Evolutionary conservation across 2,797 vertebrate genomes (phyloP).

Genomic region (Fistularia tabacaria): DNA sequence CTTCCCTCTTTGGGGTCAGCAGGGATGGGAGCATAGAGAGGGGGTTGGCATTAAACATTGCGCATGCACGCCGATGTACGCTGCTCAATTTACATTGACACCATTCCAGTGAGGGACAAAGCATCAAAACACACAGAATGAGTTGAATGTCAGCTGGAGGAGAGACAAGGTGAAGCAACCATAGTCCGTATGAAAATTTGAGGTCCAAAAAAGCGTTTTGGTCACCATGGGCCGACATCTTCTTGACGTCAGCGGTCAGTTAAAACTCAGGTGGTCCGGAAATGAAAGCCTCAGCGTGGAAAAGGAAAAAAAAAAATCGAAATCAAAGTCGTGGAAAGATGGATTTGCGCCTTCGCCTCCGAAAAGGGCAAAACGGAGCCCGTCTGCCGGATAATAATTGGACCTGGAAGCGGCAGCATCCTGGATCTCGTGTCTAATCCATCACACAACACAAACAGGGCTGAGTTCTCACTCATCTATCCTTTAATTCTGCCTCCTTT

Average conservation of each 20-base stretch:
- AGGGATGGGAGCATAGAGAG: background rate
- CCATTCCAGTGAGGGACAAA: slow-evolving; percentile 14
- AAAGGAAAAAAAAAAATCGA: slow-evolving; percentile 26
- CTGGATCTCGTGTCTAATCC: slow-evolving; percentile 15
- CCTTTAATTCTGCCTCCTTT: slow-evolving; percentile 22
- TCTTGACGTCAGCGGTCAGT: slow-evolving; percentile 32
- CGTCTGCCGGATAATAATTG: slow-evolving; percentile 24
- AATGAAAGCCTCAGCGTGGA: slow-evolving; percentile 18
- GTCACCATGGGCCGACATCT: slow-evolving; percentile 1
- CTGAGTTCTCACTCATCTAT: slow-evolving; percentile 10
- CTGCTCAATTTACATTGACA: slow-evolving; percentile 16
- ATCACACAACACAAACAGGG: slow-evolving; percentile 3
- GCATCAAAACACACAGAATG: slow-evolving; percentile 6
- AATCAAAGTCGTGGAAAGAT: slow-evolving; percentile 29
- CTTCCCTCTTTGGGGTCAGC: slow-evolving; percentile 59
- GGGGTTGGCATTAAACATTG: slow-evolving; percentile 1
- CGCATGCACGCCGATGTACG: slow-evolving; percentile 2
- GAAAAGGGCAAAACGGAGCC: slow-evolving; percentile 29
- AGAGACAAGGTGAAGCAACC: slow-evolving; percentile 11
- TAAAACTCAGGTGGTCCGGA: slow-evolving; percentile 18
- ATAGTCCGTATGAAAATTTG: slow-evolving; percentile 10
- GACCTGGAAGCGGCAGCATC: slow-evolving; percentile 18
- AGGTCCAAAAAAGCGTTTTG: slow-evolving; percentile 2
- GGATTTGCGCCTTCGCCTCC: slow-evolving; percentile 6
- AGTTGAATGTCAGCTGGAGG: slow-evolving; percentile 32